Base-by-base conservation (phyloP, 2,888 invertebrate genomes). In the Dynastes hyllus region DNA sequence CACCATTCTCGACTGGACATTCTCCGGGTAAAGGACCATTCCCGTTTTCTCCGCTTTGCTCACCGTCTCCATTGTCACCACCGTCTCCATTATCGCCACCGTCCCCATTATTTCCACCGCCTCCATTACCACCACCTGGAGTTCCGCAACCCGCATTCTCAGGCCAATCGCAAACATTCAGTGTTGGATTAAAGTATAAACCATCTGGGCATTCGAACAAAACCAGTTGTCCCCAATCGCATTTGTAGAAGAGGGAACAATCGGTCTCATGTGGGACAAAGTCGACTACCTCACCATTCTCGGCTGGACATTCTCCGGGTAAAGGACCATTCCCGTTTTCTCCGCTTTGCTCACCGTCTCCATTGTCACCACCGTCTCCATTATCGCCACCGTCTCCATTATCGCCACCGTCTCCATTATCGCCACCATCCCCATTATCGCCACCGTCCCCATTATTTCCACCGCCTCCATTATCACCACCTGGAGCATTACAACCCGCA, bases 1-100 rank as follows among this genome's bases (percentile, higher is more conserved):
- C 75, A n/a, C 63, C 58, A 27, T 75, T 61, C n/a, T 75, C 63
- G n/a, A 1, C 61, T 75, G 75, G 75, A 27, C 75, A 75, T 75
- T 63, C 75, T n/a, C 16, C 40, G 6, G 40, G 9, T 65, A 2
- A 8, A 51, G 45, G 45, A 8, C 37, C 32, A n/a, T 16, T 22
- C 9, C 55, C 32, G 37, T 9, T 13, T 22, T 58, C 55, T 11
- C 29, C 73, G 16, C 32, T 58, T 55, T 22, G 22, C 22, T 37
- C 71, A 53, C 37, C 55, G 29, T 27, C 55, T 8, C 73, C 73
- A 29, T 32, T 32, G 0, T 32, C 32, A 2, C 32, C 32, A 32
- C 32, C 4, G 32, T 4, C 32, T 32, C 32, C 32, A 4, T 32
- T 32, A 0, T 32, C 32, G 2, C 55, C 73, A 22, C 63, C 76